A percentile compares a stretch with the other conserved stretches of the same genome.
phyloP scores from a whole-genome alignment of 2,888 invertebrate genomes.

The Onchidella celtica region DNA sequence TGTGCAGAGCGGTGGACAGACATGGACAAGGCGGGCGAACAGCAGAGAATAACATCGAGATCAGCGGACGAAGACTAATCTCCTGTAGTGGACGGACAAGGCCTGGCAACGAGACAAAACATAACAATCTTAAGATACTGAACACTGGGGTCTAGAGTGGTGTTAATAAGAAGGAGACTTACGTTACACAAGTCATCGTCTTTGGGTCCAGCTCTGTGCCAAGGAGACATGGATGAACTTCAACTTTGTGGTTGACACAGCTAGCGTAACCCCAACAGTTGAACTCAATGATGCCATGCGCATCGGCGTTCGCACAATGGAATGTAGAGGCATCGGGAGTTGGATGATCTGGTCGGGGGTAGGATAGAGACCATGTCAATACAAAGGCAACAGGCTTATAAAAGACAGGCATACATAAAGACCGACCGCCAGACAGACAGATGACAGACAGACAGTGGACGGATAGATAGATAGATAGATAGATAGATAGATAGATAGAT shows the following conservation, averaged over 20 bases:
- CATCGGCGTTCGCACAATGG: background rate
- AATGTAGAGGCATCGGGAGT: background rate
- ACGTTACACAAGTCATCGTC: slow-evolving; percentile 2
- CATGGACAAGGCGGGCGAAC: no score
- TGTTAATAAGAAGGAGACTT: background rate
- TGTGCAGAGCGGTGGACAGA: no score
- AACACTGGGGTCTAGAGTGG: background rate
- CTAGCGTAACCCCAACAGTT: slow-evolving; percentile 26
- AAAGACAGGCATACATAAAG: no score
- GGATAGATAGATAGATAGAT: no score
- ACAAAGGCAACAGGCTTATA: no score
- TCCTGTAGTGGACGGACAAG: no score
- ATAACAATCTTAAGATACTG: background rate
- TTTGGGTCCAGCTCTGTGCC: background rate
- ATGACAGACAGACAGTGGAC: no score
- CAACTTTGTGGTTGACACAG: background rate
- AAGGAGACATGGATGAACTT: background rate
- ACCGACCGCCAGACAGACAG: no score
- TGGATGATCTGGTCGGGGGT: background rate
- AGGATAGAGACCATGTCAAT: background rate
- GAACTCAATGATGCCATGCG: slow-evolving; percentile 5
- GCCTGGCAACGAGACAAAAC: no score
- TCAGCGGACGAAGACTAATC: no score
- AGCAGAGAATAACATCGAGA: no score
- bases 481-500: slow-evolving; percentile 12